Percentiles rank a stretch among this genome's conserved stretches.
Conservation (phyloP, 2,113 vertebrate species). For the Castor canadensis region DNA sequence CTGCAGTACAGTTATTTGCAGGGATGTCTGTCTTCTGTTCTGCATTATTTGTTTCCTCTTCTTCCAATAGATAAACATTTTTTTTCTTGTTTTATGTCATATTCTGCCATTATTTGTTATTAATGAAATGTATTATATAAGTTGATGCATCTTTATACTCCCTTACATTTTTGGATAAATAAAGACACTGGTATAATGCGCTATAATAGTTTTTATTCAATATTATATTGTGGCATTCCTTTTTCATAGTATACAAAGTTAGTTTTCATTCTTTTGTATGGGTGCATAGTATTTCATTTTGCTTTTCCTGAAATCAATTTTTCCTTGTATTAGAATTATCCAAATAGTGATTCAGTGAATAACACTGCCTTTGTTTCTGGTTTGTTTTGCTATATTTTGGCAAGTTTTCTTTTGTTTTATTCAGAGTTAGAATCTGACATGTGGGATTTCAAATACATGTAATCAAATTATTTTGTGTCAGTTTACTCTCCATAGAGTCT, state of each 20-base stretch:
- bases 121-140: too few relatives aligned
- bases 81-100: too few relatives aligned
- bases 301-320: neutral
- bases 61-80: neutral
- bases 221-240: neutral
- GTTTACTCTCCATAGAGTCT: neutral
- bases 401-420: neutral
- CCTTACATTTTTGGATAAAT: neutral
- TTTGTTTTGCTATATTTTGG: neutral
- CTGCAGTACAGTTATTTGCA: neutral
- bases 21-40: neutral
- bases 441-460: neutral
- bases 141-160: neutral
- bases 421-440: neutral
- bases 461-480: neutral
- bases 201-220: neutral
- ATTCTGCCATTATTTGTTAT: too few relatives aligned
- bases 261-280: neutral
- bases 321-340: neutral
- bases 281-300: neutral
- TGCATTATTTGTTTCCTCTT: neutral
- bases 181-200: too few relatives aligned
- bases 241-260: neutral
- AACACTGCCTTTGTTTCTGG: neutral
- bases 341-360: neutral